A percentile compares a stretch with the other conserved stretches of the same genome.
These are phyloP conservation scores for Galerucella pusilla DNA, from an alignment of 2,888 invertebrate species.

Conservation along the genomic window DNA sequence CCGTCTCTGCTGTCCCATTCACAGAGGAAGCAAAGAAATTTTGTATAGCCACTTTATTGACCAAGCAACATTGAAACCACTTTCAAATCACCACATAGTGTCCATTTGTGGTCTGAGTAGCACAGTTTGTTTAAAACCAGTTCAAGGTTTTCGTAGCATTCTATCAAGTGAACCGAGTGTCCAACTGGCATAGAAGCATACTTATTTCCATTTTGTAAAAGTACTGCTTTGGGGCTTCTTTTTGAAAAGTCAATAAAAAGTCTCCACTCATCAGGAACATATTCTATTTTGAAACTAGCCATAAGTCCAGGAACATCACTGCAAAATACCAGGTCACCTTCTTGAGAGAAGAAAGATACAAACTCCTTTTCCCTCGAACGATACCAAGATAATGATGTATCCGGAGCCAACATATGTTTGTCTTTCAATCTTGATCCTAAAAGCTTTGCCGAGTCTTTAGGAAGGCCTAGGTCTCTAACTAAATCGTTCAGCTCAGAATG, in stretches of 20 bases:
- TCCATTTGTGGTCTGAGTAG: too few species aligned
- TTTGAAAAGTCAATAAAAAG: slow-evolving; percentile 34
- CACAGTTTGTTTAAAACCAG: too few species aligned
- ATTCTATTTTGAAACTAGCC: slow-evolving; percentile 14
- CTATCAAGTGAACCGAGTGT: too few species aligned
- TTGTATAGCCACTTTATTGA: too few species aligned
- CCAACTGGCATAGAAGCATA: too few species aligned
- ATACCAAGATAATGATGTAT: slow-evolving; percentile 15
- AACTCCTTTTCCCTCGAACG: slow-evolving; percentile 15
- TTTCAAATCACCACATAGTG: too few species aligned
- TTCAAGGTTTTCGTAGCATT: too few species aligned
- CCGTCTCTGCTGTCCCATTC: too few species aligned
- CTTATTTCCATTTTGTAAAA: slow-evolving; percentile 22
- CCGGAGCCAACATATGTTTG: slow-evolving; percentile 13
- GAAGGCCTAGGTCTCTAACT: slow-evolving; percentile 16
- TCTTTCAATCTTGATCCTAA: slow-evolving; percentile 21
- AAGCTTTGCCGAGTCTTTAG: slow-evolving; percentile 16
- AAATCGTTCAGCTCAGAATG: slow-evolving; percentile 26
- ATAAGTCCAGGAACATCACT: slow-evolving; percentile 23
- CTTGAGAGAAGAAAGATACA: slow-evolving; percentile 19
- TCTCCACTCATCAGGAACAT: slow-evolving; percentile 28
- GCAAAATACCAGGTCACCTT: slow-evolving; percentile 17
- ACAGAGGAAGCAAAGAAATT: too few species aligned
- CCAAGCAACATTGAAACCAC: too few species aligned
- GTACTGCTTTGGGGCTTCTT: slow-evolving; percentile 29